Conservation (phyloP, 2,113 vertebrate species). For the Zosterops borbonicus region DNA sequence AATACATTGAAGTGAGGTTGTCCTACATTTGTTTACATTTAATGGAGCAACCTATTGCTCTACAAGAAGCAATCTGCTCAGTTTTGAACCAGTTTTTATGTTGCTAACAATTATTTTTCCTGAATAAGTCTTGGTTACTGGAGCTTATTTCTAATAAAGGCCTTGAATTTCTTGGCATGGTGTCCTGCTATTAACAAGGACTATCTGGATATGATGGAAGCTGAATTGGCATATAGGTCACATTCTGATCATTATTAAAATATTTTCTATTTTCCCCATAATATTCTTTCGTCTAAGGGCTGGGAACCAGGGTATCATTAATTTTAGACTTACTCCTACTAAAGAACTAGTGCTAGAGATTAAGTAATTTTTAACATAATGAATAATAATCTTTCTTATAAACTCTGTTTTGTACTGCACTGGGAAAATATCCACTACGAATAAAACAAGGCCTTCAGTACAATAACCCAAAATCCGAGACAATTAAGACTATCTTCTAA, state of each 20-base stretch:
- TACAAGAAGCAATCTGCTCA: not conserved
- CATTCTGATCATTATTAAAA: slow-evolving; percentile 1
- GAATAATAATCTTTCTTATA: not conserved
- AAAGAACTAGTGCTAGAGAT: not conserved
- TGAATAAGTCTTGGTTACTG: not conserved
- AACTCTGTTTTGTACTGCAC: not conserved
- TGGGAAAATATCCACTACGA: not conserved
- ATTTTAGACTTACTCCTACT: not conserved
- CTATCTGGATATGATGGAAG: not conserved
- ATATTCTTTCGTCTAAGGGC: not conserved
- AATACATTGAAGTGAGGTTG: not conserved
- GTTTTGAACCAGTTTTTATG: not conserved
- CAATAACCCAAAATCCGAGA: not conserved
- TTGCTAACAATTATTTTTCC: not conserved
- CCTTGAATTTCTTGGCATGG: not conserved
- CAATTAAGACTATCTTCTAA: not conserved
- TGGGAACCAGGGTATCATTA: not conserved
- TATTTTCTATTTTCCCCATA: not conserved
- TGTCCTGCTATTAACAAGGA: not conserved
- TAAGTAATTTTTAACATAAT: not conserved
- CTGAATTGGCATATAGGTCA: not conserved
- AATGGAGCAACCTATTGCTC: not conserved
- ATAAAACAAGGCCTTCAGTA: not conserved
- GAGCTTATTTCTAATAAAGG: not conserved
- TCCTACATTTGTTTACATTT: not conserved